phyloP scores from a whole-genome alignment of 2,888 invertebrate species.

The Synergus umbraculus region DNA sequence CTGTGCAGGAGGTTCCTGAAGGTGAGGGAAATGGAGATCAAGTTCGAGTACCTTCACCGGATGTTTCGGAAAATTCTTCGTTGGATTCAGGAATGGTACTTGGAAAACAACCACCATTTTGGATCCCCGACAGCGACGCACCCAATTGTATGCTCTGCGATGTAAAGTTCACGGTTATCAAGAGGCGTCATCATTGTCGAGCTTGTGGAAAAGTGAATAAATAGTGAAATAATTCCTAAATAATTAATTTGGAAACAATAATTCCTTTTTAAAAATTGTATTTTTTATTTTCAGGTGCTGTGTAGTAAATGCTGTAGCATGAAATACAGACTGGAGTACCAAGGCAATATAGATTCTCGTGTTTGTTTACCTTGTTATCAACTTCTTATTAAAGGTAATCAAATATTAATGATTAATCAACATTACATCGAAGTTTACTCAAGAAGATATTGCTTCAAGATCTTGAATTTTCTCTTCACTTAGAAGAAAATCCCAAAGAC shows the following conservation, averaged over 20 bases:
- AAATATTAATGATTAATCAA: too few relatives aligned
- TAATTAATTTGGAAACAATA: slow-evolving; percentile 20
- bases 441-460: not conserved
- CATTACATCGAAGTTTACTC: too few relatives aligned
- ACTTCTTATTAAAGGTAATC: slow-evolving; percentile 79
- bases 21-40: slow-evolving; percentile 62
- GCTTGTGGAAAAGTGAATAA: slow-evolving; percentile 88
- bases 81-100: slow-evolving; percentile 77
- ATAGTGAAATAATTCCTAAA: slow-evolving; percentile 4
- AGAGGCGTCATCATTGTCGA: slow-evolving; percentile 91
- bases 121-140: slow-evolving; percentile 92
- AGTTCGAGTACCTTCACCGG: slow-evolving; percentile 67
- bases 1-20: slow-evolving; percentile 61
- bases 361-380: slow-evolving; percentile 87
- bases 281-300: slow-evolving; percentile 80
- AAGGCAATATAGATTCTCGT: slow-evolving; percentile 86
- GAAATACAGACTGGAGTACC: slow-evolving; percentile 85
- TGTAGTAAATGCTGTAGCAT: slow-evolving; percentile 88
- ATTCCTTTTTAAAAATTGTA: slow-evolving; percentile 29
- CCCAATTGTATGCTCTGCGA: slow-evolving; percentile 90
- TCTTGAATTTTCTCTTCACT: slow-evolving; percentile 11
- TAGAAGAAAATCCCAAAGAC: not conserved
- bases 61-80: slow-evolving; percentile 71
- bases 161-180: slow-evolving; percentile 88
- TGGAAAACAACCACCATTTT: slow-evolving; percentile 88